phyloP scores from a whole-genome alignment of 1,140 invertebrate species.

The Limonius californicus region DNA sequence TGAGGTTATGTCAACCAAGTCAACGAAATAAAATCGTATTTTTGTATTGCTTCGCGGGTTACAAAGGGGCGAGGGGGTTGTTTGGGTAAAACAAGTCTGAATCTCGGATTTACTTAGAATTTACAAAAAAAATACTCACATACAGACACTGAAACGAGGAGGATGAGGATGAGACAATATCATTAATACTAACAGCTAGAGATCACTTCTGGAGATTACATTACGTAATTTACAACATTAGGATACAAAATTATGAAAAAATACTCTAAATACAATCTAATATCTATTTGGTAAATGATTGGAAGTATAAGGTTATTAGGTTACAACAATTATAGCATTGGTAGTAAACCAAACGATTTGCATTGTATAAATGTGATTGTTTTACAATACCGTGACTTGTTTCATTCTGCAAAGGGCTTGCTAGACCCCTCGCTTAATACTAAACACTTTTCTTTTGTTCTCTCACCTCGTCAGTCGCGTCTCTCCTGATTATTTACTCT shows the following conservation, averaged over 20 bases:
- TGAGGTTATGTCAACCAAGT: too few relatives aligned
- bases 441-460: background rate
- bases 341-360: background rate
- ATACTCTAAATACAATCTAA: background rate
- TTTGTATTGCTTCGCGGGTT: too few relatives aligned
- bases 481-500: background rate
- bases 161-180: background rate
- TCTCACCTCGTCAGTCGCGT: background rate
- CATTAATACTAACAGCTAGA: slow-evolving; percentile 5
- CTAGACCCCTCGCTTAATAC: background rate
- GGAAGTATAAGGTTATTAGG: slow-evolving; percentile 4
- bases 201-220: background rate
- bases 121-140: too few relatives aligned
- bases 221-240: background rate
- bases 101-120: too few relatives aligned
- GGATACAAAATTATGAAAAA: slow-evolving; percentile 13
- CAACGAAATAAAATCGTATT: too few relatives aligned
- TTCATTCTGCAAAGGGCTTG: background rate
- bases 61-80: too few relatives aligned
- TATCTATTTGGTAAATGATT: slow-evolving; percentile 5
- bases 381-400: slow-evolving; percentile 10
- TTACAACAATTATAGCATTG: background rate
- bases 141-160: background rate
- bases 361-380: slow-evolving; percentile 13
- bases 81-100: too few relatives aligned